Base-by-base conservation (phyloP, 2,888 invertebrate genomes). In the Hipparchia sbordonii region DNA sequence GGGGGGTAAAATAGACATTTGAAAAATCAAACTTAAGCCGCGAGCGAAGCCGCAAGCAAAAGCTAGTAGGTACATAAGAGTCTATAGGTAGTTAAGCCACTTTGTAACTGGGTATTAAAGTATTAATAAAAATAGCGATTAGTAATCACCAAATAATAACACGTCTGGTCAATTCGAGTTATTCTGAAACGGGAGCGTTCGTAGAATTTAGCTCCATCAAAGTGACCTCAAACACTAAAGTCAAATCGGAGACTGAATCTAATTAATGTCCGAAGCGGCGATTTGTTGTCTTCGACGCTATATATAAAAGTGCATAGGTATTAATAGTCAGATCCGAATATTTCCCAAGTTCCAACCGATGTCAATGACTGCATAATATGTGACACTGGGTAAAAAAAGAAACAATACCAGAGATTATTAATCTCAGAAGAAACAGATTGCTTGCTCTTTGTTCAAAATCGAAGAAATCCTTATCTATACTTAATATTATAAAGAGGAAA, bases 141-240 rank as follows among this genome's bases (percentile, higher is more conserved):
- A 83, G 79, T 88, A 87, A 89, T 88, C 82, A 82, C 80, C 77
- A 84, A 81, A 86, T 90, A 90, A 90, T 89, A 87, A 87, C 82
- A 88, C 78, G 87, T 86, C 83, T 87, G 82, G 77, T 78, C 76
- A 77, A 79, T 77, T 76, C 78, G 78, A 77, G 72, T 79, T 81
- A 84, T 81, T 77, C 76, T 74, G 83, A 85, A 86, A 86, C 85
- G 81, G 85, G 86, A 87, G 84, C 83, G 84, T 87, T 88, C 88
- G 82, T 80, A 84, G 87, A 89, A 89, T 83, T 77, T 2, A 77
- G 78, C 70, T 77, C 74, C 77, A 78, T 79, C 84, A 86, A 86
- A 83, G 86, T 90, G 90, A 91, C 89, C 90, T 86, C 80, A 79
- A 33, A 74, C 71, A 70, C 73, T 79, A 83, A 85, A 86, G 76